A percentile compares a stretch with the other conserved stretches of the same genome.
Evolutionary conservation across 2,113 vertebrate species (phyloP).

Genomic region (Excalfactoria chinensis): DNA sequence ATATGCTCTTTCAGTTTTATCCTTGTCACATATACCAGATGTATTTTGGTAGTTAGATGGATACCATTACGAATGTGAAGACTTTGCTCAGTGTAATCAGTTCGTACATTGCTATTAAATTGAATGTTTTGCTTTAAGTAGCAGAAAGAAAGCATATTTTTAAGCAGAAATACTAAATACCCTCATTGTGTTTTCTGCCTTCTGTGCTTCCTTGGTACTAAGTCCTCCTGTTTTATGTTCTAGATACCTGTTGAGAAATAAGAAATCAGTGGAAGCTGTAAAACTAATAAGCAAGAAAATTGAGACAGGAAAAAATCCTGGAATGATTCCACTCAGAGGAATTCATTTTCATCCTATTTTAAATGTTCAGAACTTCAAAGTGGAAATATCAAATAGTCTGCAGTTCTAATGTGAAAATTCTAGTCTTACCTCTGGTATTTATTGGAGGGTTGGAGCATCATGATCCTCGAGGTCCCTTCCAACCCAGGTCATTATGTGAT

Average conservation of each 20-base stretch:
- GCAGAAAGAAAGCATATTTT: not conserved
- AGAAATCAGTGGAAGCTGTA: not conserved
- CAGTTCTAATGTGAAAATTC: not conserved
- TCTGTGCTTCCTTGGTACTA: not conserved
- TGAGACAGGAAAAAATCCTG: not conserved
- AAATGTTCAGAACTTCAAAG: constrained; percentile 5
- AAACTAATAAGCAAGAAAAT: not conserved
- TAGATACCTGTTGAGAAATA: not conserved
- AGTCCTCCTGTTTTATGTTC: not conserved
- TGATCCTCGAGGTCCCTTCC: too few relatives aligned
- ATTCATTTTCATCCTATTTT: not conserved
- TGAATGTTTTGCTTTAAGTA: not conserved
- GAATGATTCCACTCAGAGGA: not conserved
- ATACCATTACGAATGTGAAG: not conserved
- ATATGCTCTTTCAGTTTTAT: not conserved
- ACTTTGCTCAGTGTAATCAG: not conserved
- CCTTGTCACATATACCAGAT: not conserved
- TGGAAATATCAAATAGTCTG: not conserved
- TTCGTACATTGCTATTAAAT: not conserved
- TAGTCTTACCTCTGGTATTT: not conserved
- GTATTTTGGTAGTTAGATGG: not conserved
- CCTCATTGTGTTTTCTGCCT: not conserved
- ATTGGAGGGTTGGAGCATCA: too few relatives aligned
- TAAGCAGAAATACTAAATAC: not conserved
- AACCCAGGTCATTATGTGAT: too few relatives aligned